phyloP scores from a whole-genome alignment of 2,113 vertebrate genomes.

The Phycodurus eques region DNA sequence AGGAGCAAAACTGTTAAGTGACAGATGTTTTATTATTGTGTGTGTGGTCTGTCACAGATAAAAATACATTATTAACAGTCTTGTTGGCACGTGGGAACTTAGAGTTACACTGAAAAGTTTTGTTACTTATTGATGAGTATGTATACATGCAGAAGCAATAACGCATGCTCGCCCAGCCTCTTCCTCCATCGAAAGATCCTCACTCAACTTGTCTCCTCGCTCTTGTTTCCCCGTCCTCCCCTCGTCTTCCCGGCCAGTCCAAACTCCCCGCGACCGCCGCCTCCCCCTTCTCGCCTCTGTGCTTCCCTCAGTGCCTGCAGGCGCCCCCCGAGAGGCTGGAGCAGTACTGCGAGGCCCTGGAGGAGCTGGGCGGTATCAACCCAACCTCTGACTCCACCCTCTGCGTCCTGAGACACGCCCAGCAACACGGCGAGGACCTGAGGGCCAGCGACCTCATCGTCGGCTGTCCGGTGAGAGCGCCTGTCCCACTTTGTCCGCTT shows the following conservation, averaged over 20 bases:
- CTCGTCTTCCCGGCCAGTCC: conserved; percentile 44
- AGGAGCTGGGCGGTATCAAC: conserved; percentile 80
- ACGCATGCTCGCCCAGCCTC: not conserved
- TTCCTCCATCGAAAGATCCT: not conserved
- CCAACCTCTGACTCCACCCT: conserved; percentile 78
- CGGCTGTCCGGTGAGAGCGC: conserved; percentile 80
- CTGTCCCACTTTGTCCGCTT: conserved; percentile 34
- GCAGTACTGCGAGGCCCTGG: conserved; percentile 79
- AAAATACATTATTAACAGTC: too few relatives aligned
- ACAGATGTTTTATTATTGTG: too few relatives aligned
- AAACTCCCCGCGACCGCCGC: conserved; percentile 59
- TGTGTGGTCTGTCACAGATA: too few relatives aligned
- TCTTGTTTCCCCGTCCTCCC: not conserved
- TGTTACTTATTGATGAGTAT: too few relatives aligned
- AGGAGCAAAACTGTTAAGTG: too few relatives aligned
- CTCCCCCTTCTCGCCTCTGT: conserved; percentile 61
- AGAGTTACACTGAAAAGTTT: too few relatives aligned
- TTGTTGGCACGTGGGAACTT: too few relatives aligned
- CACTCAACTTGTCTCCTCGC: not conserved
- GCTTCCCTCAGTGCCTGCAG: conserved; percentile 75
- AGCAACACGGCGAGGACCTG: conserved; percentile 83
- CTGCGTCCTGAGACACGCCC: conserved; percentile 79
- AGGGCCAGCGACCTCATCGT: conserved; percentile 84
- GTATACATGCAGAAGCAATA: too few relatives aligned
- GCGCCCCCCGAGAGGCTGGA: conserved; percentile 80